phyloP scores from a whole-genome alignment of 2,113 vertebrate genomes.

The Pteronura brasiliensis region DNA sequence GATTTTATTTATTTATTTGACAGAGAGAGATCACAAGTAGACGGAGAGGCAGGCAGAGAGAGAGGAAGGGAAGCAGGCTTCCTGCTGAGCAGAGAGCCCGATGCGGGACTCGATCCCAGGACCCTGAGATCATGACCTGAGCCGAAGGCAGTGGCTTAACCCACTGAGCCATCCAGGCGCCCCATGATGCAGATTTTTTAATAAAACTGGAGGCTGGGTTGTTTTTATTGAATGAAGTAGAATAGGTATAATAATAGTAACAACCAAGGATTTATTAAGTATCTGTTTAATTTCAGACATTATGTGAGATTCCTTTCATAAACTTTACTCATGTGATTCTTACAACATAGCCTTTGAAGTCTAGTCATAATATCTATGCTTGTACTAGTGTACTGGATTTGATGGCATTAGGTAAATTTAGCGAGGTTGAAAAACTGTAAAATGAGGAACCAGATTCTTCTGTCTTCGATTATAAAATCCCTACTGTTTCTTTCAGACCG shows the following conservation, averaged over 20 bases:
- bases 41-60: too few species aligned
- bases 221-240: not conserved
- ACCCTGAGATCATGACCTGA: too few species aligned
- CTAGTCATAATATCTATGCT: not conserved
- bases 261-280: not conserved
- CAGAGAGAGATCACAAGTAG: too few species aligned
- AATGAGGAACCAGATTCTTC: not conserved
- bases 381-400: not conserved
- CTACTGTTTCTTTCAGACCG: not conserved
- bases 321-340: not conserved
- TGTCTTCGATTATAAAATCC: conserved; percentile 7
- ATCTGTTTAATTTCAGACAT: not conserved
- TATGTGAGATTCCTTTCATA: not conserved
- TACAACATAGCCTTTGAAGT: not conserved
- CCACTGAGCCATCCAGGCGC: too few species aligned
- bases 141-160: too few species aligned
- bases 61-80: too few species aligned
- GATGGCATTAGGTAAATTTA: not conserved
- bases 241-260: not conserved
- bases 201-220: not conserved
- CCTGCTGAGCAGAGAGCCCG: too few species aligned
- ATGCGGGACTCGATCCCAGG: too few species aligned
- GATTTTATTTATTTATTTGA: too few species aligned
- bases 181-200: not conserved
- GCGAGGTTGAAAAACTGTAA: not conserved